Evolutionary conservation across 2,797 vertebrate species (phyloP).

Genomic region (Chiropotes sagulatus): DNA sequence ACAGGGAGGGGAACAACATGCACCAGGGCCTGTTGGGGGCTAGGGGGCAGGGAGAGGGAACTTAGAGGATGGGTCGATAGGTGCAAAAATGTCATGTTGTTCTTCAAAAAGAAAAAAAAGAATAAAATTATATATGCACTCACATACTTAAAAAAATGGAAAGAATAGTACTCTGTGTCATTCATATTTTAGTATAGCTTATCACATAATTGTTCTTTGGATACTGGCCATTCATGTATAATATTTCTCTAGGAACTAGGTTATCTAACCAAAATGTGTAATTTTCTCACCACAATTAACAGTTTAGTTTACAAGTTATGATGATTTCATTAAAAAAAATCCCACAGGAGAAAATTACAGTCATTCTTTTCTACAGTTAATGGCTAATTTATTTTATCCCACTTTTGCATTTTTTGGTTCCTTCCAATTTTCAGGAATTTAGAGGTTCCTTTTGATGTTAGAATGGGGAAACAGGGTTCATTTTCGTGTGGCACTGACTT

Average conservation of each 20-base stretch:
- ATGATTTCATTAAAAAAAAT: neutral
- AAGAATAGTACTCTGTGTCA: neutral
- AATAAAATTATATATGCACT: neutral
- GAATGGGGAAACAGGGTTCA: slow-evolving; percentile 24
- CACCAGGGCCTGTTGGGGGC: neutral
- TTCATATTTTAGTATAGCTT: slow-evolving; percentile 4
- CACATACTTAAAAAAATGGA: neutral
- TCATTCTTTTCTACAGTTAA: slow-evolving; percentile 59
- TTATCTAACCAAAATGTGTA: slow-evolving; percentile 34
- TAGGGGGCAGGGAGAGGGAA: neutral
- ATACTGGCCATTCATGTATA: neutral
- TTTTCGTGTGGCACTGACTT: neutral
- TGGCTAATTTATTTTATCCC: slow-evolving; percentile 60
- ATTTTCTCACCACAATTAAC: neutral
- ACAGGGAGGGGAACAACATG: neutral
- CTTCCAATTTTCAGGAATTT: slow-evolving; percentile 68
- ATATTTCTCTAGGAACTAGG: slow-evolving; percentile 26
- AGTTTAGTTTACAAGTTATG: slow-evolving; percentile 36
- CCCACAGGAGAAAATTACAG: slow-evolving; percentile 1
- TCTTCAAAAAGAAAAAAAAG: neutral
- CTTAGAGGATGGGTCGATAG: neutral
- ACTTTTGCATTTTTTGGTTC: slow-evolving; percentile 59
- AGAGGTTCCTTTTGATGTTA: slow-evolving; percentile 20
- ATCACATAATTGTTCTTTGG: slow-evolving; percentile 21
- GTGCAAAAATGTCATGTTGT: neutral